A percentile compares a stretch with the other conserved stretches of the same genome.
Conservation (phyloP, 1,140 invertebrate species). For the Parapsyche elsis region DNA sequence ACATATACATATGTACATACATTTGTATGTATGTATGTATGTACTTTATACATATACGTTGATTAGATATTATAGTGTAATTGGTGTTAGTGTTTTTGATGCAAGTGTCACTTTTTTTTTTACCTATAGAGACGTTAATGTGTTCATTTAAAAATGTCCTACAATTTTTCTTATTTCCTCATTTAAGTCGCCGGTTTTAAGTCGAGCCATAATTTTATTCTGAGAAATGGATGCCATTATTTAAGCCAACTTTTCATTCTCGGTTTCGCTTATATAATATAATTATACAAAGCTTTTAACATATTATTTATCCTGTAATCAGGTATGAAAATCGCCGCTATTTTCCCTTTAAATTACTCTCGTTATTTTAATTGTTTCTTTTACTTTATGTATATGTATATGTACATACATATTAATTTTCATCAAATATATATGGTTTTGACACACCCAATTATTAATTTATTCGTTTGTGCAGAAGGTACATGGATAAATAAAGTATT, state of each 20-base stretch:
- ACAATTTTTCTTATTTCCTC: slow-evolving; percentile 14
- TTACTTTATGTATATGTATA: no score
- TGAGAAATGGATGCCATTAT: slow-evolving; percentile 17
- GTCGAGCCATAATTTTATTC: slow-evolving; percentile 28
- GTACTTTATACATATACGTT: background rate
- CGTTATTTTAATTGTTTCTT: no score
- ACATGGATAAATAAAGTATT: no score
- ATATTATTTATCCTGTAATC: slow-evolving; percentile 10
- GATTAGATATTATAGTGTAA: background rate
- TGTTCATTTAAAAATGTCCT: slow-evolving; percentile 13
- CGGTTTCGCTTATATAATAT: slow-evolving; percentile 18
- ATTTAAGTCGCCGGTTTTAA: slow-evolving; percentile 20
- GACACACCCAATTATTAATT: no score
- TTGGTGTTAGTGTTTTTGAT: background rate
- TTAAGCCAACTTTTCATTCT: slow-evolving; percentile 7
- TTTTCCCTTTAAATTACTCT: no score
- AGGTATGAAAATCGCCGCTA: background rate
- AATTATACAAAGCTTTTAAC: slow-evolving; percentile 11
- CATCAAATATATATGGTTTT: no score
- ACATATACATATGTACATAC: background rate
- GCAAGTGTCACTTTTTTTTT: background rate
- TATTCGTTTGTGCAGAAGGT: no score
- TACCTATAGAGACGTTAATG: background rate
- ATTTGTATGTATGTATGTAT: background rate
- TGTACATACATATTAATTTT: no score